phyloP scores from a whole-genome alignment of 1,140 invertebrate species.

The Arion vulgaris region DNA sequence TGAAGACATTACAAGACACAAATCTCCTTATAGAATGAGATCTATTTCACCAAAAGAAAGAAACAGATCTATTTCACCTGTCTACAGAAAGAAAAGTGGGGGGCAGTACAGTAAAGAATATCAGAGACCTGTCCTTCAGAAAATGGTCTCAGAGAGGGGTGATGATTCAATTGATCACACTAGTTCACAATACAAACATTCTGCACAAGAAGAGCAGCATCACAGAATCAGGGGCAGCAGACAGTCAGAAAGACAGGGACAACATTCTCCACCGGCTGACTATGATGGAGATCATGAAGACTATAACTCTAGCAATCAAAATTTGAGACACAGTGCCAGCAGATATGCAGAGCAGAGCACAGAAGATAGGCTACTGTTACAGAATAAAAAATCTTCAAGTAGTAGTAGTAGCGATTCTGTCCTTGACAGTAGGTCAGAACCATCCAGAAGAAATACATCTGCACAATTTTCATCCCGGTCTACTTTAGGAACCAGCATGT shows the following conservation, averaged over 20 bases:
- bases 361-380: not conserved
- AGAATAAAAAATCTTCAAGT: slow-evolving; percentile 3
- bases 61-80: not conserved
- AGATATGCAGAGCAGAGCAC: not conserved
- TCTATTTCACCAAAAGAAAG: not conserved
- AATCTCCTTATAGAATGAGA: not conserved
- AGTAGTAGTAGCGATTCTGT: slow-evolving; percentile 17
- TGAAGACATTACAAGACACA: not conserved
- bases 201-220: not conserved
- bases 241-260: not conserved
- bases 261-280: not conserved
- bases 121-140: not conserved
- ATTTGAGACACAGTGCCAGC: not conserved
- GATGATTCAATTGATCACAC: not conserved
- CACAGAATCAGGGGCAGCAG: not conserved
- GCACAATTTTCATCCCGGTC: not conserved
- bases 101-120: too few species aligned
- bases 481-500: not conserved
- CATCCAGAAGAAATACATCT: not conserved
- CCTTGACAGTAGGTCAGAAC: not conserved
- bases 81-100: not conserved
- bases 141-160: not conserved
- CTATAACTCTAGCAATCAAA: not conserved
- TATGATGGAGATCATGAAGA: not conserved
- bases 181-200: not conserved